These are phyloP conservation scores for Bombus haemorrhoidalis DNA, from an alignment of 1,140 invertebrate species.

Conservation along the genomic window DNA sequence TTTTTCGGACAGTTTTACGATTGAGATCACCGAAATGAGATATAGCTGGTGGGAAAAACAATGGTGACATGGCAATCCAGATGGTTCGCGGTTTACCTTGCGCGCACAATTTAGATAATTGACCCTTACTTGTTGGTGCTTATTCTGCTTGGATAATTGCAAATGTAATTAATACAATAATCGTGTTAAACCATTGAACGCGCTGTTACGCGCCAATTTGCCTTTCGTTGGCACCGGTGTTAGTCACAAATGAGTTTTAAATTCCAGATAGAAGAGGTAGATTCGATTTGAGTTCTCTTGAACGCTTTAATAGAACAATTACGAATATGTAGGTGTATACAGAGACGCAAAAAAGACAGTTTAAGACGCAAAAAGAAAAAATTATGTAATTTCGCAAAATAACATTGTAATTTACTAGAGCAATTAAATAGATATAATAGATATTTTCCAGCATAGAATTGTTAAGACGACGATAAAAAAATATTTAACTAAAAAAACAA, in stretches of 20 bases:
- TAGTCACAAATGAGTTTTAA: neutral
- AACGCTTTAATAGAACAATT: neutral
- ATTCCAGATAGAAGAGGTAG: neutral
- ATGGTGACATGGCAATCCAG: neutral
- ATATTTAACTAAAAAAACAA: no score
- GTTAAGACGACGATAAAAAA: no score
- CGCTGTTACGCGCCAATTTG: neutral
- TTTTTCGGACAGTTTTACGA: constrained; percentile 12
- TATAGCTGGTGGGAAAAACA: neutral
- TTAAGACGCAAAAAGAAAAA: neutral
- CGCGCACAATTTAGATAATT: constrained; percentile 15
- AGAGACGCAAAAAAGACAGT: neutral
- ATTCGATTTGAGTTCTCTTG: neutral
- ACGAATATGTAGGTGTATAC: neutral
- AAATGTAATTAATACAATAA: constrained; percentile 15
- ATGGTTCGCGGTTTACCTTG: neutral
- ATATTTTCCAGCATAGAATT: neutral
- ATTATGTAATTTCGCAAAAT: neutral
- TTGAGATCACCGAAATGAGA: neutral
- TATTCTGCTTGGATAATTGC: neutral
- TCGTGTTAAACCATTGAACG: neutral
- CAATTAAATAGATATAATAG: neutral
- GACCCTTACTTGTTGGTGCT: neutral
- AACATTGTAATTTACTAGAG: neutral
- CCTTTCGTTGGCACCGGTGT: neutral